A percentile compares a stretch with the other conserved stretches of the same genome.
Conservation (phyloP, 2,113 vertebrate species). For the Promerops cafer region DNA sequence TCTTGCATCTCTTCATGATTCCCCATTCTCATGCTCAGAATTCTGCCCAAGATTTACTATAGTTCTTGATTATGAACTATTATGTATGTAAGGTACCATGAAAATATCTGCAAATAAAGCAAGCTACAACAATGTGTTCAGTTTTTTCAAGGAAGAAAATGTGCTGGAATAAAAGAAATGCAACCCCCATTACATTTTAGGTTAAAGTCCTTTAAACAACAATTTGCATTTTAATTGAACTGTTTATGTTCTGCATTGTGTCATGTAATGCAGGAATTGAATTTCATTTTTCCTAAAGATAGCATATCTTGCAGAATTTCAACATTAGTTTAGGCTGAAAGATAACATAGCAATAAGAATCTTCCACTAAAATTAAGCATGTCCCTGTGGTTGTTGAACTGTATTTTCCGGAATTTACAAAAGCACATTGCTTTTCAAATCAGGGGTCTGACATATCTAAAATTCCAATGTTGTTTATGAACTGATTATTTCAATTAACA, state of each 20-base stretch:
- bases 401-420: conserved; percentile 27
- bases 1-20: background rate
- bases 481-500: background rate
- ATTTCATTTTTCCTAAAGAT: conserved; percentile 1
- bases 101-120: background rate
- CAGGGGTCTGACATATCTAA: background rate
- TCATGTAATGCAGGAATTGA: background rate
- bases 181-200: background rate
- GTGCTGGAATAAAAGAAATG: background rate
- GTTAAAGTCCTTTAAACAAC: background rate
- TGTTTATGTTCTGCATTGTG: background rate
- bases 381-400: conserved; percentile 46
- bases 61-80: background rate
- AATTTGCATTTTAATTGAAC: background rate
- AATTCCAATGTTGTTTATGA: conserved; percentile 41
- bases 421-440: background rate
- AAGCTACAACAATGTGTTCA: background rate
- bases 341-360: conserved; percentile 17
- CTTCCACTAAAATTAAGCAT: conserved; percentile 15
- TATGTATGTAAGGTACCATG: background rate
- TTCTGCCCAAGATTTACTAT: background rate
- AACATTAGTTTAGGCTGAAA: conserved; percentile 16
- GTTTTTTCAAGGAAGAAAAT: background rate
- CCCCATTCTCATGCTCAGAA: background rate
- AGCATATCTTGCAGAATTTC: conserved; percentile 22